phyloP scores from a whole-genome alignment of 2,797 vertebrate species.

The Ceryle rudis region DNA sequence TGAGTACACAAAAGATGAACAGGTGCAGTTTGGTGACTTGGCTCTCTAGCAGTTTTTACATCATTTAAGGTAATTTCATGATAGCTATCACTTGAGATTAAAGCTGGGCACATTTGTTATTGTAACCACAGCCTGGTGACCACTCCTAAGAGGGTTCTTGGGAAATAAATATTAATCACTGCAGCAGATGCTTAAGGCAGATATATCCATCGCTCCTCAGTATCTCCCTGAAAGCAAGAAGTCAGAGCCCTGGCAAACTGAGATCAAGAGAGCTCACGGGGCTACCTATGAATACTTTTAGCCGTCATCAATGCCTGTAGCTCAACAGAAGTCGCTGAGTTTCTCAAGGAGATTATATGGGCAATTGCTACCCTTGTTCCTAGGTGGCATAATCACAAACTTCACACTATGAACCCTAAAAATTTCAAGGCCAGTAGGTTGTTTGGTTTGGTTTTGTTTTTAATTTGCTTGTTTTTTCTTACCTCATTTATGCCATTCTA shows the following conservation, averaged over 20 bases:
- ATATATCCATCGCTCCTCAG: background rate
- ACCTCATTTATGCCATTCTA: background rate
- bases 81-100: accelerated
- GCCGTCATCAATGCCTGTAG: background rate
- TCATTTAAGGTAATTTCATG: background rate
- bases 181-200: background rate
- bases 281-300: background rate
- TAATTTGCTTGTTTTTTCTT: background rate
- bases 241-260: background rate
- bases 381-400: background rate
- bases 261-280: background rate
- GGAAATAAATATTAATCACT: background rate
- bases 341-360: background rate
- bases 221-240: background rate
- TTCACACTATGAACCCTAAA: background rate
- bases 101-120: background rate
- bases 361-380: background rate
- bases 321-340: background rate
- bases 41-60: background rate
- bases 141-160: background rate
- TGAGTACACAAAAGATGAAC: accelerated
- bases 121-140: background rate
- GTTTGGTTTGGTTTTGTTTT: background rate
- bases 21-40: background rate
- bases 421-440: background rate